Base-by-base conservation (phyloP, 2,113 vertebrate genomes). In the Thalassarche chlororhynchos region DNA sequence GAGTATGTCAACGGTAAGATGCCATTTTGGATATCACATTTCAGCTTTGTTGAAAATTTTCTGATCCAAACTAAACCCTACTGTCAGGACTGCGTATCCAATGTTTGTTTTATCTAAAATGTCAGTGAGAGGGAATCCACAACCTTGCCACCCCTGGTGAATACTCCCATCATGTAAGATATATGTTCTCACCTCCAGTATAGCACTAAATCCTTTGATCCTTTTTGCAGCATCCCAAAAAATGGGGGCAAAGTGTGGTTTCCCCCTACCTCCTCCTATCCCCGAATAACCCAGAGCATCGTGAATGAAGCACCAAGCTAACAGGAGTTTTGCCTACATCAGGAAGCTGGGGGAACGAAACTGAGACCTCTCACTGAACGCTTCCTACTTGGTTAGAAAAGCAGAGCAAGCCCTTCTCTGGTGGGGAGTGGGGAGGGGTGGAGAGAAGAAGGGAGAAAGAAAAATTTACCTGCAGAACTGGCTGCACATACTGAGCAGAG, bases 281-380 rank as follows among this genome's bases (percentile, higher is more conserved):
- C 12, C 46, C 3, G 0, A 24, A 38, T 26, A 85, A 71, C 17
- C 6, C n/a, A 55, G 51, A 36, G 8, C 10, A 12, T 12, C 21
- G 15, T 34, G 51, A 62, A 31, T 8, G 11, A 70, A 71, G 54
- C 54, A 81, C 21, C 55, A 70, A 66, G 31, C 5, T 36, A 25
- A 19, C 6, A 36, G 25, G 10, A 52, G 26, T 44, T 87, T 76
- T 64, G 12, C 24, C 34, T 61, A 0, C 19, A 8, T 58, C 19
- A 20, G 61, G 42, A 70, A 74, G 9, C 7, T 13, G 32, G 24
- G 8, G 12, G 12, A 52, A 38, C 6, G 12, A 80, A 68, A 54
- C 17, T 0, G 0, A 60, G 61, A 46, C 25, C 25, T 36, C 42
- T 52, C 31, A 20, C 12, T 44, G 31, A 71, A 70, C 0, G 1